phyloP scores from a whole-genome alignment of 1,140 invertebrate species.

The Metopolophium dirhodum region DNA sequence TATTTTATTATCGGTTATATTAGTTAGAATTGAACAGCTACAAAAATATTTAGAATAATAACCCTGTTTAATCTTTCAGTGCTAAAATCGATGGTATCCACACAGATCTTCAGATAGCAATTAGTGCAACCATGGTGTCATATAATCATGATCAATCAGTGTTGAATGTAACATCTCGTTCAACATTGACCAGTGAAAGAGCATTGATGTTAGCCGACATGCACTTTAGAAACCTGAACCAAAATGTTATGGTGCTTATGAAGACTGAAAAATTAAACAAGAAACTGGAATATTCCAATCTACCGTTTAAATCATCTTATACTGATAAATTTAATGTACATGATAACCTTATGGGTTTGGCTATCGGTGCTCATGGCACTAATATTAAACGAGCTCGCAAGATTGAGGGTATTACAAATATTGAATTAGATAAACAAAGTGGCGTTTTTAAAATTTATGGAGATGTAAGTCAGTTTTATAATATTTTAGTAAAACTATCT shows the following conservation, averaged over 20 bases:
- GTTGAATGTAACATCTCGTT: slow-evolving; percentile 79
- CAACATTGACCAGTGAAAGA: slow-evolving; percentile 75
- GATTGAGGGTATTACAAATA: slow-evolving; percentile 92
- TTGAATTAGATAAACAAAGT: slow-evolving; percentile 93
- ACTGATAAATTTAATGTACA: slow-evolving; percentile 93
- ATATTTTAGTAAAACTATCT: not conserved
- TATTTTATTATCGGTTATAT: too few relatives aligned
- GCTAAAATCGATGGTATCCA: slow-evolving; percentile 90
- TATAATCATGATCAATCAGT: slow-evolving; percentile 82
- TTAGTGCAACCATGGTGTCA: slow-evolving; percentile 84
- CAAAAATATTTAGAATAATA: not conserved
- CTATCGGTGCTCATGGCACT: slow-evolving; percentile 92
- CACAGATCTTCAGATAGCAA: slow-evolving; percentile 92
- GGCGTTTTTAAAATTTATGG: slow-evolving; percentile 97
- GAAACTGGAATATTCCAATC: slow-evolving; percentile 89
- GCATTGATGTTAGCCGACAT: slow-evolving; percentile 91
- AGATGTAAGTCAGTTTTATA: slow-evolving; percentile 70
- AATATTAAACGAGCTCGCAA: slow-evolving; percentile 97
- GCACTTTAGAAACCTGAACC: slow-evolving; percentile 91
- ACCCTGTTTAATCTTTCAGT: slow-evolving; percentile 66
- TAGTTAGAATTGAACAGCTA: not conserved
- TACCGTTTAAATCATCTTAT: slow-evolving; percentile 70
- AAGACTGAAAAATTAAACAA: slow-evolving; percentile 95
- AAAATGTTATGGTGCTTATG: slow-evolving; percentile 90
- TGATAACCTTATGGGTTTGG: slow-evolving; percentile 96